Conservation (phyloP, 2,113 vertebrate genomes). For the Peromyscus maniculatus region DNA sequence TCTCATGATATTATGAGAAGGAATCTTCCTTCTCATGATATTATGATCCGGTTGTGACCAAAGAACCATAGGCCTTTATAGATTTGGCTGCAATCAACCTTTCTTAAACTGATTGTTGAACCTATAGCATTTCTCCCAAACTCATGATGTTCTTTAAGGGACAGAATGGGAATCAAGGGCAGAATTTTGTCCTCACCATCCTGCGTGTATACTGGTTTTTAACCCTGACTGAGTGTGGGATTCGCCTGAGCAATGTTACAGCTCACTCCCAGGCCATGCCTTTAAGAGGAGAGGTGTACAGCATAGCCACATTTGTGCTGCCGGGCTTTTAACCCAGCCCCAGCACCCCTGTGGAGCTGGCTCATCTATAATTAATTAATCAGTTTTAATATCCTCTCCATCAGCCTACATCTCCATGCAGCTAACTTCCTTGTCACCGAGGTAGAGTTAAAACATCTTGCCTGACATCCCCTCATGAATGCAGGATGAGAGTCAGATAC, state of each 20-base stretch:
- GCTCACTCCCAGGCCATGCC: rapidly evolving
- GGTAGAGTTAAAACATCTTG: constrained; percentile 42
- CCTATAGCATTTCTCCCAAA: constrained; percentile 18
- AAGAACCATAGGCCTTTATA: background rate
- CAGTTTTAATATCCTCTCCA: background rate
- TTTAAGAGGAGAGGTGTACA: background rate
- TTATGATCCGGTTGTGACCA: background rate
- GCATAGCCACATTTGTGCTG: background rate
- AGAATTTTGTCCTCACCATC: background rate
- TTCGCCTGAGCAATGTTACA: background rate
- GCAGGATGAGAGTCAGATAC: constrained; percentile 34
- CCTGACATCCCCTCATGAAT: background rate
- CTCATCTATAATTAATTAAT: background rate
- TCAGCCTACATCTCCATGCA: background rate
- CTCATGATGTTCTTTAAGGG: background rate
- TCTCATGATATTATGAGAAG: too few species aligned
- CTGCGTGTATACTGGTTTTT: background rate
- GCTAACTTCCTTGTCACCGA: background rate
- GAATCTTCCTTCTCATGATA: background rate
- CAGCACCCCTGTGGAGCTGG: background rate
- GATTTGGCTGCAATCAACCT: background rate
- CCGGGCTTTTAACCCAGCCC: background rate
- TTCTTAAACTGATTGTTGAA: background rate
- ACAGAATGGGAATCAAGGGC: background rate
- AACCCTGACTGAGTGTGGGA: background rate